Evolutionary conservation across 2,113 vertebrate species (phyloP).

Genomic region (Perccottus glenii): DNA sequence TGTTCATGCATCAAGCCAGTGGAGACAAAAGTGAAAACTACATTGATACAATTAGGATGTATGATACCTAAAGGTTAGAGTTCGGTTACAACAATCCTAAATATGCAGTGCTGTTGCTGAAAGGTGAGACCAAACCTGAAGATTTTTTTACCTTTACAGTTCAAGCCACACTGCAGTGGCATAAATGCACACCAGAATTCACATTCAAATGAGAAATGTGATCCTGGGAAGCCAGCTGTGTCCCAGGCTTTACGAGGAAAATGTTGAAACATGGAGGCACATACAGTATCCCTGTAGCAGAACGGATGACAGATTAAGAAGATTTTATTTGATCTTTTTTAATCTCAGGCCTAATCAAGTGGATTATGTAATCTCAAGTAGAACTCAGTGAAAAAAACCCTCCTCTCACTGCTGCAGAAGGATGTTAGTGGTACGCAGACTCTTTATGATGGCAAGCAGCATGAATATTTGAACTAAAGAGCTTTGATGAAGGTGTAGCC

Average conservation of each 20-base stretch:
- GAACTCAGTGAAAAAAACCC: neutral
- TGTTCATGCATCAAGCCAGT: neutral
- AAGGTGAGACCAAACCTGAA: neutral
- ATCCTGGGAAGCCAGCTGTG: neutral
- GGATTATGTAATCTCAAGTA: neutral
- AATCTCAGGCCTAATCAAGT: neutral
- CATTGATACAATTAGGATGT: neutral
- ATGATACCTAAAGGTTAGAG: too few relatives aligned
- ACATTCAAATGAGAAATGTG: constrained; percentile 36
- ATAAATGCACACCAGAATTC: constrained; percentile 12
- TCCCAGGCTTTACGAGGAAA: neutral
- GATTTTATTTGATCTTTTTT: too few relatives aligned
- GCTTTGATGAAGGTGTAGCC: neutral
- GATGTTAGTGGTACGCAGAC: neutral
- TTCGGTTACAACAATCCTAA: too few relatives aligned
- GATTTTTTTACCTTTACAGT: neutral
- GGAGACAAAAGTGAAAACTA: neutral
- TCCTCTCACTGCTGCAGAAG: neutral
- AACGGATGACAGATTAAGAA: neutral
- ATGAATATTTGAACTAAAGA: neutral
- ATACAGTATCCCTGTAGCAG: neutral
- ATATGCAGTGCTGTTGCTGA: too few relatives aligned
- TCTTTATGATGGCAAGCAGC: neutral
- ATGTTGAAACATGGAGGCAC: neutral
- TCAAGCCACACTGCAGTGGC: neutral